Base-by-base conservation (phyloP, 2,888 invertebrate species). In the Diaperis boleti region DNA sequence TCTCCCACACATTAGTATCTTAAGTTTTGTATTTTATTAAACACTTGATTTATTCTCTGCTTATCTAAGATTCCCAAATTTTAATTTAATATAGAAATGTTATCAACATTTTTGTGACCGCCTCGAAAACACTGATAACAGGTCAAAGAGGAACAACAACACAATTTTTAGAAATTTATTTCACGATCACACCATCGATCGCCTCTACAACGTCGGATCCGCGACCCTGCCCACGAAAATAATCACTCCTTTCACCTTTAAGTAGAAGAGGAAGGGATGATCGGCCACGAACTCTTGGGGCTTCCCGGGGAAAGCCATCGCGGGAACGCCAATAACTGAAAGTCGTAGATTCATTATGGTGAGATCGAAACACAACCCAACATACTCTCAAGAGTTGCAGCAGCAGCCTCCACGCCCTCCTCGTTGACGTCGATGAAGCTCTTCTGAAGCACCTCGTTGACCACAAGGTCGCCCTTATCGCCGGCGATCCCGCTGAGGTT, bases 401-500 rank as follows among this genome's bases (percentile, higher is more conserved):
- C 76, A 4, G 75, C 76, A 14, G 77, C 76, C 65, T 75, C 74
- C 22, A 55, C 55, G 1, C 55, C 55, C 4, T 42, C 33, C 29
- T 44, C 18, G 13, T 33, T 44, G 7, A 42, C 29, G 13, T 55
- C 44, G 17, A 56, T 45, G 8, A 22, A 56, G n/a, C 18, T 45
- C 26, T 45, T 56, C 15, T 56, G 56, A n/a, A 18, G 3, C 1
- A 76, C 74, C 13, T 72, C 63, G 35, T 68, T 70, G 11, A 78
- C 70, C 13, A 50, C 50, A 20, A 76, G 56, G 6, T 45, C 59
- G 20, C 67, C 66, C 8, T 56, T 10, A 0, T 64, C 26, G 6
- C 57, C 64, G 5, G 63, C 52, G 8, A 76, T 69, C 45, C 72
- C 74, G 42, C 64, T 64, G 7, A 74, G 64, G 52, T 76, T 72